These are phyloP conservation scores for Miltochrista miniata DNA, from an alignment of 2,888 invertebrate species.

Conservation along the genomic window DNA sequence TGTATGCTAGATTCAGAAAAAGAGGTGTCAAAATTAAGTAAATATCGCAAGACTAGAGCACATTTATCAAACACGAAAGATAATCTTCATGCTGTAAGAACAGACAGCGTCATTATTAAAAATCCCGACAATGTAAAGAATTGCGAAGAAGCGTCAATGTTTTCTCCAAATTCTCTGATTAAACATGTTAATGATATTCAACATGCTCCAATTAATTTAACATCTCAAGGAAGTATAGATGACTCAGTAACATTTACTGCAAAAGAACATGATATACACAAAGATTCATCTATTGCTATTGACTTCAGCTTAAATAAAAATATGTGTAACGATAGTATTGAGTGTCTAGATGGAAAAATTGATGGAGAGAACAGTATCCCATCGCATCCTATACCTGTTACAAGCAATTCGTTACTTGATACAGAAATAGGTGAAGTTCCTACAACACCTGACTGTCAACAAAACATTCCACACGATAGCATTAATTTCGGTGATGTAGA, in stretches of 20 bases:
- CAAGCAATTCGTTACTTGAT: slow-evolving; percentile 1
- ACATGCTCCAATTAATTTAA: slow-evolving; percentile 47
- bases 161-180: slow-evolving; percentile 15
- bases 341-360: slow-evolving; percentile 10
- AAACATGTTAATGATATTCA: slow-evolving; percentile 25
- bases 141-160: slow-evolving; percentile 40
- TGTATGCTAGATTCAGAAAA: slow-evolving; percentile 48
- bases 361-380: slow-evolving; percentile 6
- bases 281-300: slow-evolving; percentile 44
- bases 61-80: slow-evolving; percentile 35
- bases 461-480: background rate
- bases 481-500: background rate
- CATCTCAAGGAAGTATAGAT: slow-evolving; percentile 37
- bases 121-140: slow-evolving; percentile 70
- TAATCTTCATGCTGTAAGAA: slow-evolving; percentile 52
- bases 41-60: slow-evolving; percentile 65
- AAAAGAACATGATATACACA: slow-evolving; percentile 10
- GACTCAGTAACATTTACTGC: slow-evolving; percentile 6
- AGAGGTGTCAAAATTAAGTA: slow-evolving; percentile 66
- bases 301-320: slow-evolving; percentile 66
- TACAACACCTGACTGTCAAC: background rate
- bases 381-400: slow-evolving; percentile 5
- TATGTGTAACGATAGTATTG: slow-evolving; percentile 14
- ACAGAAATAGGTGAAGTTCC: slow-evolving; percentile 10
- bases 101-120: slow-evolving; percentile 77